Evolutionary conservation across 2,113 vertebrate genomes (phyloP), one percentile per base, ranked within the genome.

Genomic region (Vulpes ferrilata): DNA sequence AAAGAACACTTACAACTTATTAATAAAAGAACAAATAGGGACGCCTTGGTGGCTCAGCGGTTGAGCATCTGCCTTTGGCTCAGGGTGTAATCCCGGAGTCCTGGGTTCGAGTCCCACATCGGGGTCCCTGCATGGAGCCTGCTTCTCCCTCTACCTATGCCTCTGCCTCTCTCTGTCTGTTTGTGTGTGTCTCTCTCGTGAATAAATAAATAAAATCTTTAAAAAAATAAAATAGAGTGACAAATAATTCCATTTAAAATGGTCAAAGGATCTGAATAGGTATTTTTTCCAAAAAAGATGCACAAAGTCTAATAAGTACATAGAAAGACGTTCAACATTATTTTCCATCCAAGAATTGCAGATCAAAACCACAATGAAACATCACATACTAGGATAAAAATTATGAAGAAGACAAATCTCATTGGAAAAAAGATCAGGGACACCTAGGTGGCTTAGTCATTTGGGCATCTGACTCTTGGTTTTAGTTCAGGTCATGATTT

Each of bases 21-120:
- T 76, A 90, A 94, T 57, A 35, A 91, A 96, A 93, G 23, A 27
- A 62, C 22, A 88, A 76, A 83, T 67, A 60, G 43, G 43, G 43
- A 43, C 43, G 6, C 5, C 43, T 43, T 43, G 43, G 7, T 43
- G 43, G 43, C 43, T 43, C 43, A 43, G 43, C 43, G 43, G 43
- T 43, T 43, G 43, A 43, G 43, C 43, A 43, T 43, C 43, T 43
- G 43, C 43, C 43, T 43, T 43, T 43, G 43, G 43, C 43, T 43
- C 43, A 43, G 43, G 43, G 43, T 6, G 5, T 43, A 43, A 43
- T 43, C 43, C 43, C 7, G 43, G 43, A 7, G 43, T 43, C 43
- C 43, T 43, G 43, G 43, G 43, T 43, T 43, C 1, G 43, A 43
- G 43, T 43, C 43, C 43, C 43, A 43, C 43, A 43, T 43, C 43